These are phyloP conservation scores for Agrotis clavis DNA, from an alignment of 2,888 invertebrate genomes.

Conservation along the genomic window DNA sequence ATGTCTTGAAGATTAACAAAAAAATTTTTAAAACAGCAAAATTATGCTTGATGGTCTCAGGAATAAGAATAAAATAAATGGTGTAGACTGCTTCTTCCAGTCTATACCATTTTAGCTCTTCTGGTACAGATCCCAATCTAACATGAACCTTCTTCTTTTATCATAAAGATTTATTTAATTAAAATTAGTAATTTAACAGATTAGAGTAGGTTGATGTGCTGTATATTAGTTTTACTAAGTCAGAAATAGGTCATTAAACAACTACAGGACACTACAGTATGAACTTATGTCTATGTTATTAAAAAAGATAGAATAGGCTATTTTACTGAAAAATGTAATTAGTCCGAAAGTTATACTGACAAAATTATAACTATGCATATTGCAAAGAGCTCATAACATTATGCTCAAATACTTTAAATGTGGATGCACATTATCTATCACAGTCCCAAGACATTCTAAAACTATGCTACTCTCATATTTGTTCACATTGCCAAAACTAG, in stretches of 20 bases:
- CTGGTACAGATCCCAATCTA: too few species aligned
- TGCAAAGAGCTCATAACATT: too few species aligned
- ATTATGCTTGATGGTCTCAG: neutral
- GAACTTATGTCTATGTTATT: neutral
- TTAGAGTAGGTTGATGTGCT: too few species aligned
- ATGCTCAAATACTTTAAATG: neutral
- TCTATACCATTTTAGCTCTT: too few species aligned
- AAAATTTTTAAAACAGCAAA: neutral
- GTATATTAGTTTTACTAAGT: neutral
- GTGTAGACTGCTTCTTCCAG: neutral
- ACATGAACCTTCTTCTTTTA: too few species aligned
- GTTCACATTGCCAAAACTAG: constrained; percentile 18
- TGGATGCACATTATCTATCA: neutral
- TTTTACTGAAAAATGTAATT: too few species aligned
- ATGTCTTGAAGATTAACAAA: neutral
- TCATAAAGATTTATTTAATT: too few species aligned
- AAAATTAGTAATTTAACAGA: too few species aligned
- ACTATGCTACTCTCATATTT: constrained; percentile 16
- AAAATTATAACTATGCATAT: too few species aligned
- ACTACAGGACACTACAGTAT: neutral
- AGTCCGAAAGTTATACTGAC: too few species aligned
- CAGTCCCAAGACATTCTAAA: neutral
- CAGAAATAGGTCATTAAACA: neutral
- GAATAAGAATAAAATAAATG: neutral
- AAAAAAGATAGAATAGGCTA: too few species aligned